phyloP scores from a whole-genome alignment of 1,140 invertebrate genomes.

The Drosophila repletoides region DNA sequence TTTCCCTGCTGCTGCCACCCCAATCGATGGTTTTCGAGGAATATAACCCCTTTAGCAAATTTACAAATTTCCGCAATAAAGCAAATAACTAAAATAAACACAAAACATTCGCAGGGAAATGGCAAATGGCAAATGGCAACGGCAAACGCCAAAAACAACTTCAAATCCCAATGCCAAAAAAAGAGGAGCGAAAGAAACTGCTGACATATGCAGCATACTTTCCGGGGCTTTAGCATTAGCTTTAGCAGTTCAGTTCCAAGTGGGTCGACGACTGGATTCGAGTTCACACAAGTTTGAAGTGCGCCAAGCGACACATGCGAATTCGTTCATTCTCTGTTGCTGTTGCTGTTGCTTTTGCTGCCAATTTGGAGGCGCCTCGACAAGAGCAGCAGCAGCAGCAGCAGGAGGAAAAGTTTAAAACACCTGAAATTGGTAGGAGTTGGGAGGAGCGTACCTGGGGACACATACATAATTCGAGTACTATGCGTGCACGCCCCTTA shows the following conservation, averaged over 20 bases:
- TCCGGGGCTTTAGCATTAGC: constrained; percentile 20
- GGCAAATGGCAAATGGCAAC: constrained; percentile 14
- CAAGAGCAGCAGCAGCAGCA: no score
- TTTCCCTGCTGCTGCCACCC: background rate
- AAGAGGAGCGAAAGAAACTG: constrained; percentile 42
- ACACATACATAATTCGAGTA: constrained; percentile 10
- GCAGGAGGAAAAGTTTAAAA: constrained; percentile 44
- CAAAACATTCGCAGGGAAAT: constrained; percentile 56
- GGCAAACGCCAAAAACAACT: constrained; percentile 46
- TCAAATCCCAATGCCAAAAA: constrained; percentile 55
- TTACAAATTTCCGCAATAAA: constrained; percentile 79
- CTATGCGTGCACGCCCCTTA: constrained; percentile 23
- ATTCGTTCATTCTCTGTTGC: constrained; percentile 23
- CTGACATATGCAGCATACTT: constrained; percentile 67
- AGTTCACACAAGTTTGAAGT: constrained; percentile 63
- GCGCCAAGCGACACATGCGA: constrained; percentile 41
- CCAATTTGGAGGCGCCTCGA: constrained; percentile 54
- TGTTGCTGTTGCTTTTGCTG: constrained; percentile 11
- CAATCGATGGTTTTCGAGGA: background rate
- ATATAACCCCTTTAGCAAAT: constrained; percentile 70
- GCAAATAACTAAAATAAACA: constrained; percentile 73
- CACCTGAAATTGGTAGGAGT: constrained; percentile 18
- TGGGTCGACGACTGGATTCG: constrained; percentile 54
- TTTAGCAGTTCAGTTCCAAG: constrained; percentile 42
- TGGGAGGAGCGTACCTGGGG: constrained; percentile 14